Evolutionary conservation across 2,797 vertebrate genomes (phyloP).

Genomic region (Alouatta caraya): DNA sequence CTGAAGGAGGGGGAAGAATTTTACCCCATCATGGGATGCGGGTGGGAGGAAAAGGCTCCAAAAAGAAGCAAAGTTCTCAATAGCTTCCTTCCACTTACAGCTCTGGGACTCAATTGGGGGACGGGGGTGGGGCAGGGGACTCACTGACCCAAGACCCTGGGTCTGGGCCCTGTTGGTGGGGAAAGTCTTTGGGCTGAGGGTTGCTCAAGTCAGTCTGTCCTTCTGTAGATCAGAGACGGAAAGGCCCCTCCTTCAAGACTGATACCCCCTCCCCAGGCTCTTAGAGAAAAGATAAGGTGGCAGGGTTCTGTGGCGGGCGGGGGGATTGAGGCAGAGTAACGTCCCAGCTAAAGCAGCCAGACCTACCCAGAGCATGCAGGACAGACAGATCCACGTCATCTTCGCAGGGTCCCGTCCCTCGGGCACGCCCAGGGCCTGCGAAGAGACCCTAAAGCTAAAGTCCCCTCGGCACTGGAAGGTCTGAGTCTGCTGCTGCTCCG

Average conservation of each 20-base stretch:
- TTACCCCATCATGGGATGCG: not conserved
- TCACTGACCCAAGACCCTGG: not conserved
- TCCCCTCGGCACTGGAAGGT: not conserved
- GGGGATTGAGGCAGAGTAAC: not conserved
- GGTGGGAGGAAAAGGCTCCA: not conserved
- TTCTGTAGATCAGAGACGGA: not conserved
- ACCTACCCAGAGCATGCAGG: conserved; percentile 98
- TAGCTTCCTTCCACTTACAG: not conserved
- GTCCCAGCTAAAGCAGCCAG: not conserved
- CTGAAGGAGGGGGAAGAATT: not conserved
- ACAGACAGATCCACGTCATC: conserved; percentile 94
- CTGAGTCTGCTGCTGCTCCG: not conserved
- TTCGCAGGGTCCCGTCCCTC: conserved; percentile 22
- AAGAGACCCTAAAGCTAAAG: not conserved
- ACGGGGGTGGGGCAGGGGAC: rapidly evolving
- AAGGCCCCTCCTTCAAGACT: not conserved
- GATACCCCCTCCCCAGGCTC: not conserved
- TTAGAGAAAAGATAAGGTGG: not conserved
- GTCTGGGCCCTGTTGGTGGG: too few species aligned
- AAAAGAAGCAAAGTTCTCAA: not conserved
- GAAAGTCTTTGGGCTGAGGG: not conserved
- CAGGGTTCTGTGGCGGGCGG: not conserved
- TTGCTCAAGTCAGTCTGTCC: not conserved
- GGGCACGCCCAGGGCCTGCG: not conserved
- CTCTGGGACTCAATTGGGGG: not conserved